These are phyloP conservation scores for Sebastes glaucus DNA, from an alignment of 2,797 vertebrate genomes.

Conservation along the genomic window DNA sequence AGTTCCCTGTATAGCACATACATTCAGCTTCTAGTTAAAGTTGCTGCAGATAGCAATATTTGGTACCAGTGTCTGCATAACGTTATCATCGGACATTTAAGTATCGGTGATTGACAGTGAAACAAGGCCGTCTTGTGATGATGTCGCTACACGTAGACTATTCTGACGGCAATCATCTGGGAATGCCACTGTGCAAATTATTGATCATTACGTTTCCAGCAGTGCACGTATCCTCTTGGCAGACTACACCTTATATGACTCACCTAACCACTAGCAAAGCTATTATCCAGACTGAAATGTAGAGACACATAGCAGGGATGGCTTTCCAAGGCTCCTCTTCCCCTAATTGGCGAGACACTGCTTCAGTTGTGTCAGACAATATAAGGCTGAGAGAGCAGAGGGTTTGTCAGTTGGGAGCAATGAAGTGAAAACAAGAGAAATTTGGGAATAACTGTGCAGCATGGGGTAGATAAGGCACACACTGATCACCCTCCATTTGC, in stretches of 20 bases:
- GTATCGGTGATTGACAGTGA: not conserved
- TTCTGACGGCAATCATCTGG: conserved; percentile 22
- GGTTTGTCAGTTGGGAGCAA: conserved; percentile 69
- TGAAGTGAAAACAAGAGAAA: conserved; percentile 71
- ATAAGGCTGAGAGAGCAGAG: conserved; percentile 56
- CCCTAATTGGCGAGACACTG: conserved; percentile 68
- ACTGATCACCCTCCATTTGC: conserved; percentile 62
- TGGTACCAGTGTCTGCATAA: not conserved
- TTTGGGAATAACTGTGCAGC: conserved; percentile 56
- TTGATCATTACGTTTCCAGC: conserved; percentile 53
- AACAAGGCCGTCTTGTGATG: not conserved
- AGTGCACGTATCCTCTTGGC: conserved; percentile 14
- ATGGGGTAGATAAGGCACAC: conserved; percentile 37
- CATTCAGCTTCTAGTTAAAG: not conserved
- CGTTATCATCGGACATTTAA: not conserved
- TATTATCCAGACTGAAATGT: conserved; percentile 51
- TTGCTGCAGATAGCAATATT: not conserved
- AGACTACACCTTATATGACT: conserved; percentile 38
- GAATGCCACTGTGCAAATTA: conserved; percentile 36
- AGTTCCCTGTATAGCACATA: not conserved
- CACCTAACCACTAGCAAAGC: conserved; percentile 39
- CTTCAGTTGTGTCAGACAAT: conserved; percentile 60
- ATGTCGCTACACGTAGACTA: not conserved
- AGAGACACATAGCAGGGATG: conserved; percentile 29
- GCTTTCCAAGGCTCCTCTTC: conserved; percentile 48